Percentiles rank a stretch among this genome's conserved stretches.
Evolutionary conservation across 2,888 invertebrate genomes (phyloP).

Genomic region (Netelia melanura): DNA sequence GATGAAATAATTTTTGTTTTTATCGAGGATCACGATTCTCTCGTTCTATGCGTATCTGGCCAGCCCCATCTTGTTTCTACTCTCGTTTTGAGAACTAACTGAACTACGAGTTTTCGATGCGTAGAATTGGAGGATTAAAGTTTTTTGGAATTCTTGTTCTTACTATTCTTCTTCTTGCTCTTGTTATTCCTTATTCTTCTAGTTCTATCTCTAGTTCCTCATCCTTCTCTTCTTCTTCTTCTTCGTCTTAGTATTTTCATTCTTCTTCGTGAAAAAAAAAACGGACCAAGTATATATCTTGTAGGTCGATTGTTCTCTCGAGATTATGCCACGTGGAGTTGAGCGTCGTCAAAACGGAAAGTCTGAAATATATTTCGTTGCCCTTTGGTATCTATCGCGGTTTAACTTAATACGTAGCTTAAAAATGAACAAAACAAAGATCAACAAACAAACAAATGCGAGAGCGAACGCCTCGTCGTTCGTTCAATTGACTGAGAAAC

Average conservation of each 20-base stretch:
- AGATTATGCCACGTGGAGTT: slow-evolving; percentile 59
- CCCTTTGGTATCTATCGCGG: slow-evolving; percentile 23
- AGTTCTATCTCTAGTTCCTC: background rate
- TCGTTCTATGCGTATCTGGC: slow-evolving; percentile 32
- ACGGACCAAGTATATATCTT: slow-evolving; percentile 62
- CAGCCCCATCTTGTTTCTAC: slow-evolving; percentile 55
- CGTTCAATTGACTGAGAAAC: slow-evolving; percentile 34
- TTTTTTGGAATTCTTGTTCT: background rate
- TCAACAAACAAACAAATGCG: background rate
- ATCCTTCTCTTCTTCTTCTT: slow-evolving; percentile 18
- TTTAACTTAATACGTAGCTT: slow-evolving; percentile 29
- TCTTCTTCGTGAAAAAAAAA: slow-evolving; percentile 27
- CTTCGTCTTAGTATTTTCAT: slow-evolving; percentile 28
- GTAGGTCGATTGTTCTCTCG: slow-evolving; percentile 62
- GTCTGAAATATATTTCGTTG: slow-evolving; percentile 62
- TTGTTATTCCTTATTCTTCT: slow-evolving; percentile 27
- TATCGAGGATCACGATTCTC: slow-evolving; percentile 10
- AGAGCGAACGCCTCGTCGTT: slow-evolving; percentile 13
- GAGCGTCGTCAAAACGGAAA: slow-evolving; percentile 54
- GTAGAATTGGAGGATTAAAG: slow-evolving; percentile 11
- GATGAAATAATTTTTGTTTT: slow-evolving; percentile 5
- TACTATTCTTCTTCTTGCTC: slow-evolving; percentile 1
- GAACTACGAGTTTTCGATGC: slow-evolving; percentile 4
- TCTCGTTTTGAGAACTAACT: slow-evolving; percentile 21
- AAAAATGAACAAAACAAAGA: background rate